phyloP scores from a whole-genome alignment of 2,888 invertebrate species.

The Hermaeophaga mercurialis region DNA sequence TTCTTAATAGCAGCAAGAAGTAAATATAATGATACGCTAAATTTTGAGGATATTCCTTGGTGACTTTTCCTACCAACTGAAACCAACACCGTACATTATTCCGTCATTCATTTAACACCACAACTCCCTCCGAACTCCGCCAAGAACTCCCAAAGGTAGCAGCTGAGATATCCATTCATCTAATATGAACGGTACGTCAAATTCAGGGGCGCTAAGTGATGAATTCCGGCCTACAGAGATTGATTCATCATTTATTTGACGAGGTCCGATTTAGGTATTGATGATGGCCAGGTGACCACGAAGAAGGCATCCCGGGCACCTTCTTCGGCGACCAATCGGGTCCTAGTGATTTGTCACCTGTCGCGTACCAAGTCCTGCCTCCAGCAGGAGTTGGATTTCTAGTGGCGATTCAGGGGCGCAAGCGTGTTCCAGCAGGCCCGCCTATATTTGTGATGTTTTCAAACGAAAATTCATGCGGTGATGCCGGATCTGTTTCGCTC shows the following conservation, averaged over 20 bases:
- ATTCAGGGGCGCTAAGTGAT: slow-evolving; percentile 1
- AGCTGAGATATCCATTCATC: slow-evolving; percentile 5
- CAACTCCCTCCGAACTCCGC: background rate
- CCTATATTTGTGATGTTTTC: slow-evolving; percentile 46
- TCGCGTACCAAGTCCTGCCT: slow-evolving; percentile 53
- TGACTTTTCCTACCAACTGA: no score
- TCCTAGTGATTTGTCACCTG: slow-evolving; percentile 56
- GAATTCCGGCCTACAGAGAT: slow-evolving; percentile 12
- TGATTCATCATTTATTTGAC: slow-evolving; percentile 17
- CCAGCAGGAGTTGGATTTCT: slow-evolving; percentile 50
- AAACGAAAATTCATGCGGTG: background rate
- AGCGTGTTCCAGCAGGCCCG: slow-evolving; percentile 51
- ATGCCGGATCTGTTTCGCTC: slow-evolving; percentile 2
- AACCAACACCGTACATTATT: no score
- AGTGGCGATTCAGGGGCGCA: slow-evolving; percentile 53
- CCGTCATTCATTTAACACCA: background rate
- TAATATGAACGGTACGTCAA: slow-evolving; percentile 18
- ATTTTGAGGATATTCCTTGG: no score
- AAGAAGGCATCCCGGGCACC: slow-evolving; percentile 50
- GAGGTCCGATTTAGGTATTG: slow-evolving; percentile 37
- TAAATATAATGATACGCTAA: no score
- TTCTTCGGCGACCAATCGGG: slow-evolving; percentile 51
- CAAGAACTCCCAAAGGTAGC: background rate
- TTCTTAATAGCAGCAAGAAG: no score
- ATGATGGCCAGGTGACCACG: slow-evolving; percentile 50